A percentile compares a stretch with the other conserved stretches of the same genome.
Evolutionary conservation across 2,888 invertebrate species (phyloP).

Genomic region (Scaptomyza tumidula): DNA sequence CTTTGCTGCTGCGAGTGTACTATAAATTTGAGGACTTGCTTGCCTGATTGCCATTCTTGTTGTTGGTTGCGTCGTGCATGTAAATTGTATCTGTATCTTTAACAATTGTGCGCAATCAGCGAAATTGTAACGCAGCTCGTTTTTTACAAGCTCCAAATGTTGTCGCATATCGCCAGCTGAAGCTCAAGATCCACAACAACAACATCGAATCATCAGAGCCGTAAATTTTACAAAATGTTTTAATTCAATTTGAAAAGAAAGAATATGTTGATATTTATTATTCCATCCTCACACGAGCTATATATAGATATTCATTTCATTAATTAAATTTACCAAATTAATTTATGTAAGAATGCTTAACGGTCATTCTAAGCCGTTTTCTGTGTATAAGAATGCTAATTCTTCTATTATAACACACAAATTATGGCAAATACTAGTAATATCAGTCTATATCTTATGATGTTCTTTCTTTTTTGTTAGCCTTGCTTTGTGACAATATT

Average conservation of each 20-base stretch:
- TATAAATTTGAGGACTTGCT: slow-evolving; percentile 65
- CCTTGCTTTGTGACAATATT: neutral
- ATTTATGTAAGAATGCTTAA: neutral
- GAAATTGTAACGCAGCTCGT: slow-evolving; percentile 76
- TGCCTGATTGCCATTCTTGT: slow-evolving; percentile 66
- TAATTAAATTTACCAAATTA: neutral
- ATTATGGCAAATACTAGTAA: too few relatives aligned
- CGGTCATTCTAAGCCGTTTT: neutral
- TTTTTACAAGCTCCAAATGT: slow-evolving; percentile 49
- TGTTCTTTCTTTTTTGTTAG: neutral
- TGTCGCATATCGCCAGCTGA: neutral
- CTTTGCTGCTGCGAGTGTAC: slow-evolving; percentile 61
- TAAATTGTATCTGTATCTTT: slow-evolving; percentile 71
- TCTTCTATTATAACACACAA: neutral
- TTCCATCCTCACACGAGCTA: neutral
- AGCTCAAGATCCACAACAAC: slow-evolving; percentile 24
- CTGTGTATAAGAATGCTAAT: neutral
- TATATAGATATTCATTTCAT: neutral
- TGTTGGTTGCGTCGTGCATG: slow-evolving; percentile 47
- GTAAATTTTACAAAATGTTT: slow-evolving; percentile 78
- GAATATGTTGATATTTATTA: neutral
- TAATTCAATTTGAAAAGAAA: slow-evolving; percentile 75
- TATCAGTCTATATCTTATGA: neutral
- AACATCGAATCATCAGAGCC: slow-evolving; percentile 38
- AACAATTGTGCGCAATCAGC: slow-evolving; percentile 77